These are phyloP conservation scores for Microcebus ravelobensis DNA, from an alignment of 2,113 vertebrate genomes.

Conservation along the genomic window DNA sequence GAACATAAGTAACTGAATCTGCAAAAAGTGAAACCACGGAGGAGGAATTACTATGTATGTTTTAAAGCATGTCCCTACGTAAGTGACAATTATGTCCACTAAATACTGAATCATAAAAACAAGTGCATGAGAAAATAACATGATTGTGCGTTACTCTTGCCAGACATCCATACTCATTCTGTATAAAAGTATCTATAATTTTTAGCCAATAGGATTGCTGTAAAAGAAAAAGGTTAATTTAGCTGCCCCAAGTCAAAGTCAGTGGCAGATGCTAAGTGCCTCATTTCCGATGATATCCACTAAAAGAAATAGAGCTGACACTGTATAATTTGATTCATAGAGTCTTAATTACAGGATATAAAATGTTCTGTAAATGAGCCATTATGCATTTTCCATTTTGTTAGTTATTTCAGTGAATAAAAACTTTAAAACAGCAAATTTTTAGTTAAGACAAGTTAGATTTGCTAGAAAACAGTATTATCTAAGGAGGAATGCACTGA, in stretches of 20 bases:
- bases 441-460: slow-evolving; percentile 60
- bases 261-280: slow-evolving; percentile 41
- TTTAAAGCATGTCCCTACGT: slow-evolving; percentile 33
- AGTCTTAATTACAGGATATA: slow-evolving; percentile 73
- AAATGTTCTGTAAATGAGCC: slow-evolving; percentile 69
- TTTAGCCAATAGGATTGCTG: slow-evolving; percentile 32
- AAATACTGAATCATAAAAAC: slow-evolving; percentile 46
- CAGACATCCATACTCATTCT: background rate
- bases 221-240: slow-evolving; percentile 36
- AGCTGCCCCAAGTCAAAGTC: background rate
- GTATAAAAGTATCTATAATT: slow-evolving; percentile 26
- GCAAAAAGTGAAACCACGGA: background rate
- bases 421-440: slow-evolving; percentile 56
- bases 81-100: slow-evolving; percentile 48
- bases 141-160: background rate
- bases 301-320: slow-evolving; percentile 56
- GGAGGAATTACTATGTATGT: background rate
- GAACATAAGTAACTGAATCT: background rate
- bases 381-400: slow-evolving; percentile 65
- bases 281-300: slow-evolving; percentile 48
- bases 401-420: slow-evolving; percentile 61
- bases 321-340: slow-evolving; percentile 61
- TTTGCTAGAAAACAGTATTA: slow-evolving; percentile 23
- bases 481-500: slow-evolving; percentile 37
- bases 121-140: background rate